Evolutionary conservation across 2,113 vertebrate genomes (phyloP).

Genomic region (Orthonyx spaldingii): DNA sequence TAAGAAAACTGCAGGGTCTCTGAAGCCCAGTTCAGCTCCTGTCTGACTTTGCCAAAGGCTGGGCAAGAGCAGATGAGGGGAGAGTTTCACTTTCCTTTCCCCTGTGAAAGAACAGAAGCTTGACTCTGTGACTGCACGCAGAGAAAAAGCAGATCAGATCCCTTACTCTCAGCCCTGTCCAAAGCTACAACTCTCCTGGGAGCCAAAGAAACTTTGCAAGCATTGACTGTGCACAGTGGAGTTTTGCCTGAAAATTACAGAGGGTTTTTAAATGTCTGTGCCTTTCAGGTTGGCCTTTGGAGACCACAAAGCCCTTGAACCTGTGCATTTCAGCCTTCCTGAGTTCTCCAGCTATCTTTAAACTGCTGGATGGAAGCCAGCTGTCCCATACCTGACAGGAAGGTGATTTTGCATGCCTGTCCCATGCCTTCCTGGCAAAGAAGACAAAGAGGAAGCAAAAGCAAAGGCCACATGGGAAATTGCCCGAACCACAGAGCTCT

Average conservation of each 20-base stretch:
- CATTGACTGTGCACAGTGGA: not conserved
- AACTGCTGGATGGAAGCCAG: not conserved
- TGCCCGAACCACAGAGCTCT: not conserved
- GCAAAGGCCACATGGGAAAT: not conserved
- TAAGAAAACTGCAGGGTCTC: not conserved
- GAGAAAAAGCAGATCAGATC: not conserved
- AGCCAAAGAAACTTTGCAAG: not conserved
- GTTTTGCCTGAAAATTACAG: not conserved
- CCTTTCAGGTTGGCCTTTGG: not conserved
- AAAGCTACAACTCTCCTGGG: not conserved
- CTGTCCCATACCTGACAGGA: not conserved
- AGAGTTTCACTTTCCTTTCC: not conserved
- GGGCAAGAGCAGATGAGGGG: not conserved
- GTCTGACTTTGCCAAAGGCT: not conserved
- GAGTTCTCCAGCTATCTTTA: not conserved
- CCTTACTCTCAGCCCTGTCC: not conserved
- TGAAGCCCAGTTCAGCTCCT: not conserved
- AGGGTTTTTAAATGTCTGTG: not conserved
- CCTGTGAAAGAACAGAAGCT: not conserved
- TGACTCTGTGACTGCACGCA: not conserved
- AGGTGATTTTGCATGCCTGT: not conserved
- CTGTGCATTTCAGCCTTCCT: not conserved
- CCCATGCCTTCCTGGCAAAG: not conserved
- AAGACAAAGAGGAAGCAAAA: not conserved
- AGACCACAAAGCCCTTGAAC: not conserved